Conservation (phyloP, 2,888 invertebrate species). For the Meiosimyza decipiens region DNA sequence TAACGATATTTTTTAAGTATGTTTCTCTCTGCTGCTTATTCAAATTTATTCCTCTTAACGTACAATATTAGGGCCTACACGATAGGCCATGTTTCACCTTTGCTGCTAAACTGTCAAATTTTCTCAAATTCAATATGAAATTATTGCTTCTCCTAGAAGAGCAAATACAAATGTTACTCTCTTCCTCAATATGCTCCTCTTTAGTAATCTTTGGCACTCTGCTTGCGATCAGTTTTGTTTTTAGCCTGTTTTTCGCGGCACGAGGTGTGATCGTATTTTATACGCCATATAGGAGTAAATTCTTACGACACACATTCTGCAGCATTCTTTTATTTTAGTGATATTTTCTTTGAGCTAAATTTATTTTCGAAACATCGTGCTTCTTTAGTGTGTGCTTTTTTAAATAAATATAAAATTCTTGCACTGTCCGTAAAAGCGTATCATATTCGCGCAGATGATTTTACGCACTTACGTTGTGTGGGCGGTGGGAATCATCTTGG, state of each 20-base stretch:
- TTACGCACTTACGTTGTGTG: slow-evolving; percentile 28
- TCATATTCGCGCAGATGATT: slow-evolving; percentile 28
- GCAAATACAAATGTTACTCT: background rate
- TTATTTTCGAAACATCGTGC: slow-evolving; percentile 34
- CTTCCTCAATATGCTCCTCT: background rate
- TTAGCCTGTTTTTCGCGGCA: slow-evolving; percentile 7
- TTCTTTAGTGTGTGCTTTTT: slow-evolving; percentile 11
- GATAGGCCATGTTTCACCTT: background rate
- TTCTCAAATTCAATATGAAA: background rate
- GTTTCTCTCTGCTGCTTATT: no score
- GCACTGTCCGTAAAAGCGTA: slow-evolving; percentile 2
- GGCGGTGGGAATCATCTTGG: background rate
- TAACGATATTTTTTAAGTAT: no score
- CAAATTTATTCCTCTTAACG: no score
- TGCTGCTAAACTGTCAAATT: background rate
- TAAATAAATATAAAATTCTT: background rate
- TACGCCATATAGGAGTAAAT: slow-evolving; percentile 32
- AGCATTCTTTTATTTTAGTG: slow-evolving; percentile 9
- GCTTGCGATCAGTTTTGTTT: slow-evolving; percentile 4
- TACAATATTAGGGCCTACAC: no score
- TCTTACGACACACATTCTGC: slow-evolving; percentile 33
- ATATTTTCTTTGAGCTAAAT: slow-evolving; percentile 22
- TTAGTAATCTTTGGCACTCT: background rate
- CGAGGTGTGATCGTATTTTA: slow-evolving; percentile 31
- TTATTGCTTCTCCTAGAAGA: background rate